Conservation (phyloP, 2,888 invertebrate genomes). For the Sesia apiformis region DNA sequence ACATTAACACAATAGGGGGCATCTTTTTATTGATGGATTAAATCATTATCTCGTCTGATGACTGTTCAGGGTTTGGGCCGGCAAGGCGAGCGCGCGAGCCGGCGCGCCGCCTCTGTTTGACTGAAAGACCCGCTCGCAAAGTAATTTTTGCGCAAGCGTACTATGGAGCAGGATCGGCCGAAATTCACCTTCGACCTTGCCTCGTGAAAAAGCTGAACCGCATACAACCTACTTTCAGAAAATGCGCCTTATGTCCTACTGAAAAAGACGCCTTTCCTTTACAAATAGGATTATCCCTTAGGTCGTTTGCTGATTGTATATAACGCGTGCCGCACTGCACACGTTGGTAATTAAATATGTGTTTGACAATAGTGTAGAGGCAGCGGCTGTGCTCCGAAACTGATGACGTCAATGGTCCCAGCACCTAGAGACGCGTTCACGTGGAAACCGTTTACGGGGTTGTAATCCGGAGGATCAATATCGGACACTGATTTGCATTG, state of each 20-base stretch:
- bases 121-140: conserved; percentile 44
- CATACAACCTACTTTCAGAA: conserved; percentile 6
- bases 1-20: conserved; percentile 26
- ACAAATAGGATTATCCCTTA: conserved; percentile 2
- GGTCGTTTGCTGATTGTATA: conserved; percentile 23
- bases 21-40: conserved; percentile 57
- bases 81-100: conserved; percentile 73
- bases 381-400: conserved; percentile 48
- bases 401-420: conserved; percentile 51
- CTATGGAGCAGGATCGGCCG: conserved; percentile 58
- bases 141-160: conserved; percentile 58
- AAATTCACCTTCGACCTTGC: conserved; percentile 42
- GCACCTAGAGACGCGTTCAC: conserved; percentile 20
- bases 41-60: conserved; percentile 26
- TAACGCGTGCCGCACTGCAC: conserved; percentile 73
- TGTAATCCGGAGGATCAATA: conserved; percentile 6
- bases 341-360: conserved; percentile 72
- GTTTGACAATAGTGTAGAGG: conserved; percentile 64
- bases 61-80: conserved; percentile 42
- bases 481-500: conserved; percentile 14
- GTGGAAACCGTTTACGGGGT: conserved; percentile 29
- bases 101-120: conserved; percentile 70
- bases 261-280: conserved; percentile 8
- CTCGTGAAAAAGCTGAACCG: conserved; percentile 22
- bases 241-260: conserved; percentile 9